Evolutionary conservation across 2,797 vertebrate species (phyloP), one percentile per base, ranked within the genome.

Genomic region (Mormyrus proboscirostris): DNA sequence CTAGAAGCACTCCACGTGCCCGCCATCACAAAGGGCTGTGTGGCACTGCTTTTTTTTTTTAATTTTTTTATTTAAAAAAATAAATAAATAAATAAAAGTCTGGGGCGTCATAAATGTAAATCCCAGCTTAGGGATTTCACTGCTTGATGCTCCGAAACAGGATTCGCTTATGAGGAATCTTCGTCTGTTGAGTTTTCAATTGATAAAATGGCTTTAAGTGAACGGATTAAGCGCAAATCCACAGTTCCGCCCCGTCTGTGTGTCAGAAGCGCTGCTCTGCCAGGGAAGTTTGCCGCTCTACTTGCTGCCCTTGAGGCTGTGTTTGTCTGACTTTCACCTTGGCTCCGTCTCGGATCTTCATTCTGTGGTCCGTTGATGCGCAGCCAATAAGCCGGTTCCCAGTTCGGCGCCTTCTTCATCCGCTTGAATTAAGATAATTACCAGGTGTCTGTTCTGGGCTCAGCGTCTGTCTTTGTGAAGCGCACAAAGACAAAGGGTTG

Each of bases 401-500:
- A 14, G 41, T 82, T 89, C 87, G 73, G 88, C 79, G 91, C 85
- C 90, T 92, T 89, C 88, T 90, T 92, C 65, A 73, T 73, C 91
- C 89, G 90, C 84, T 91, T 91, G 87, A 90, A 92, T 90, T 86
- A 76, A 86, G 90, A 90, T 91, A 65, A 90, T 94, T 91, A 90
- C 91, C 90, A 88, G 90, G 91, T 90, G 89, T 90, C 91, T 90
- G 88, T 90, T 91, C 69, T 89, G 88, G 51, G 85, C 89, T 89
- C 88, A 89, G 38, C 33, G 55, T 22, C 51, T 55, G 86, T 88
- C 33, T 65, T 69, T 88, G 86, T 19, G 14, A 7, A 38, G 85
- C 29, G 19, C 16, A 9, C 50, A 86, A 53, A 86, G 50, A 51
- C 84, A 83, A 49, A 73, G 65, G 29, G 65, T 73, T 38, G 41